Conservation (phyloP, 2,797 vertebrate species). For the Pangasius mekongensis region DNA sequence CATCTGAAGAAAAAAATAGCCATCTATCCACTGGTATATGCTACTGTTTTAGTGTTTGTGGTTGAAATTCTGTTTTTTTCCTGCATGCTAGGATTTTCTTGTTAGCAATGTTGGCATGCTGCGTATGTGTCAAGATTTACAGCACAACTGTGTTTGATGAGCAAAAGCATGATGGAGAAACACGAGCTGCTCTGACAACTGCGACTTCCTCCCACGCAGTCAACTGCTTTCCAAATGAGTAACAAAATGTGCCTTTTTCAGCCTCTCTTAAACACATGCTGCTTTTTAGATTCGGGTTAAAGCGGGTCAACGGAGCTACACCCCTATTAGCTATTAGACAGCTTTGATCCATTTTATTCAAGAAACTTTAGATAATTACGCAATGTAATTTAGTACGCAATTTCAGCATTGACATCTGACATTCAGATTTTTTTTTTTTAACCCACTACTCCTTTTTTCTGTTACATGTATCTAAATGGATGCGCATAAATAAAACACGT, state of each 20-base stretch:
- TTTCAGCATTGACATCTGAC: conserved; percentile 8
- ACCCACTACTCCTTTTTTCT: background rate
- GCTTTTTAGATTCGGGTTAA: conserved; percentile 4
- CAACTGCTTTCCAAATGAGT: conserved; percentile 44
- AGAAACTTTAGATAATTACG: background rate
- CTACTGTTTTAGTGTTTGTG: background rate
- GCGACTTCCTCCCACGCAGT: conserved; percentile 46
- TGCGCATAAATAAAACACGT: background rate
- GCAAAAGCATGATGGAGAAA: conserved; percentile 44
- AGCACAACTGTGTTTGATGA: conserved; percentile 33
- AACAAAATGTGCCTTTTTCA: conserved; percentile 38
- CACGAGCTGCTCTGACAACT: conserved; percentile 56
- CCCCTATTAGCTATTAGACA: conserved; percentile 19
- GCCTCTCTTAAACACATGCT: conserved; percentile 36
- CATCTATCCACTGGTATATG: background rate
- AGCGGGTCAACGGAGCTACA: conserved; percentile 24
- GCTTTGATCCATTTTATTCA: conserved; percentile 1
- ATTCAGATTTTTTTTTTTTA: background rate
- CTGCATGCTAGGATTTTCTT: conserved; percentile 5
- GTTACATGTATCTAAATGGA: background rate
- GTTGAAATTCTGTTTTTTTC: background rate
- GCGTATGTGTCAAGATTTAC: conserved; percentile 41
- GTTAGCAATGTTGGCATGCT: background rate
- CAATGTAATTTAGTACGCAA: background rate
- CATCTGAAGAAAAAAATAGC: background rate